phyloP scores from a whole-genome alignment of 2,113 vertebrate species.

The Dasyprocta punctata region DNA sequence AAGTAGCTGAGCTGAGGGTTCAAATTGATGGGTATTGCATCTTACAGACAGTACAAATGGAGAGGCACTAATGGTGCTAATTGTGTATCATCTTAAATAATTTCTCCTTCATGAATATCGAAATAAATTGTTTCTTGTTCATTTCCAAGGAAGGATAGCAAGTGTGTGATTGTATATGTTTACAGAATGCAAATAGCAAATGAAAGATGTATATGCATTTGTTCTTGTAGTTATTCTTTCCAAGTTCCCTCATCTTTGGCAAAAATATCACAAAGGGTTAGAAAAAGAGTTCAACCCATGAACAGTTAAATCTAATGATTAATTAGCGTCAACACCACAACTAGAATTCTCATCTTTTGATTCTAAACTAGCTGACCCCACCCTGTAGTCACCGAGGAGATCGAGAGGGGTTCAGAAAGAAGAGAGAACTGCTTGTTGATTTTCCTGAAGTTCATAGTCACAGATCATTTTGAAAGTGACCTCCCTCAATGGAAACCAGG shows the following conservation, averaged over 20 bases:
- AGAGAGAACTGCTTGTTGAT: background rate
- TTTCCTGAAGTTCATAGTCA: background rate
- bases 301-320: background rate
- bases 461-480: background rate
- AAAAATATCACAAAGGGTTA: background rate
- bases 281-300: background rate
- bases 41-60: background rate
- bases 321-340: background rate
- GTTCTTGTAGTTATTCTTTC: constrained; percentile 3
- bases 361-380: background rate
- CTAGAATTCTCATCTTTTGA: background rate
- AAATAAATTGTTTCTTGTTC: background rate
- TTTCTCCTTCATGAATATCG: background rate
- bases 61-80: no score
- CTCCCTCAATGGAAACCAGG: background rate
- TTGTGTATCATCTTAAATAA: background rate
- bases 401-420: background rate
- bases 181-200: background rate
- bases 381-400: background rate
- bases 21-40: background rate
- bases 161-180: background rate
- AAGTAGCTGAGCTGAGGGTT: background rate
- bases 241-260: background rate
- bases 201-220: background rate
- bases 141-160: background rate